phyloP scores from a whole-genome alignment of 2,888 invertebrate genomes.

The Agrilus biguttatus region DNA sequence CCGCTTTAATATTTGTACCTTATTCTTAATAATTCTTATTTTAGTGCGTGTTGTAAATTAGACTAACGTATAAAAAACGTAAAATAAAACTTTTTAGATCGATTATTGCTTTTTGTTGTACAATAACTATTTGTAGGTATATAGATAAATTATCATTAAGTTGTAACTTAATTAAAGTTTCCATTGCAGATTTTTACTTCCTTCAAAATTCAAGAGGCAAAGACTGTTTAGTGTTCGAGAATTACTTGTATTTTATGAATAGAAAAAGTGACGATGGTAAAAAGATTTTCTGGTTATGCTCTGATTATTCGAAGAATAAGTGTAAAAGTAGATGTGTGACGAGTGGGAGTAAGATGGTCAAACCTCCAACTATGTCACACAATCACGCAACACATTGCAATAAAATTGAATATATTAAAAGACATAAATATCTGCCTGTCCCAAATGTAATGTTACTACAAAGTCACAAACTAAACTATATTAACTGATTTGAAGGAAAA shows the following conservation, averaged over 20 bases:
- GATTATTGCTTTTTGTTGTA: neutral
- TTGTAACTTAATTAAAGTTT: too few species aligned
- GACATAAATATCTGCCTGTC: too few species aligned
- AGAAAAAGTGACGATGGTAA: neutral
- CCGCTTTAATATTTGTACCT: too few species aligned
- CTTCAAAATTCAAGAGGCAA: constrained; percentile 3
- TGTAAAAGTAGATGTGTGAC: constrained; percentile 5
- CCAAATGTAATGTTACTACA: too few species aligned
- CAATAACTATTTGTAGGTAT: too few species aligned
- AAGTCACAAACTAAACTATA: too few species aligned
- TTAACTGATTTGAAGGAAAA: too few species aligned
- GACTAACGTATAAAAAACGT: neutral
- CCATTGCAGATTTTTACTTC: constrained; percentile 2
- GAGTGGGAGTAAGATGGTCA: constrained; percentile 1
- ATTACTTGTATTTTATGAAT: constrained; percentile 4
- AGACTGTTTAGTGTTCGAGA: constrained; percentile 2
- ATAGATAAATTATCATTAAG: too few species aligned
- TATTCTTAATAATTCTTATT: neutral
- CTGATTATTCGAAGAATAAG: constrained; percentile 1
- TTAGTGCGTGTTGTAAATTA: too few species aligned
- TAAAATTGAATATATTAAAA: neutral
- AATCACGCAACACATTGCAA: constrained; percentile 1
- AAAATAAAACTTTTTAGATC: neutral
- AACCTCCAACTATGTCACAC: constrained; percentile 1
- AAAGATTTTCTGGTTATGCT: constrained; percentile 3